phyloP scores from a whole-genome alignment of 1,140 invertebrate species.

The Eubasilissa regina region DNA sequence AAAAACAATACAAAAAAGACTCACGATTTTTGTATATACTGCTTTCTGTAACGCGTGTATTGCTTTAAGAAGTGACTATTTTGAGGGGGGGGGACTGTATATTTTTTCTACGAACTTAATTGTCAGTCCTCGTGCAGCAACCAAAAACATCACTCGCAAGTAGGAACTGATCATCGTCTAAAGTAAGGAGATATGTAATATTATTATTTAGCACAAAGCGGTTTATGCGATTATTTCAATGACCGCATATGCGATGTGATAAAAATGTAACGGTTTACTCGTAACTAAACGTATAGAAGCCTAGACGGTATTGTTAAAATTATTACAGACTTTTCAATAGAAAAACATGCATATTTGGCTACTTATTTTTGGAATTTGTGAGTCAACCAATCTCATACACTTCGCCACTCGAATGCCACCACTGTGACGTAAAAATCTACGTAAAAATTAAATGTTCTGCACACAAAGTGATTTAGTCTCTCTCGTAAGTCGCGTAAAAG shows the following conservation, averaged over 20 bases:
- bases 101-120: background rate
- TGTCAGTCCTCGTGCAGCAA: constrained; percentile 24
- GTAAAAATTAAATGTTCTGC: background rate
- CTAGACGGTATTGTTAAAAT: constrained; percentile 42
- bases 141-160: constrained; percentile 51
- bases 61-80: no score
- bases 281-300: constrained; percentile 30
- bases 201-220: constrained; percentile 15
- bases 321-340: constrained; percentile 44
- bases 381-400: constrained; percentile 22
- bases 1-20: no score
- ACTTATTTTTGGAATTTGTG: constrained; percentile 46
- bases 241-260: constrained; percentile 14
- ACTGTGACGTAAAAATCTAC: background rate
- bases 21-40: no score
- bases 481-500: constrained; percentile 34
- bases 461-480: constrained; percentile 10
- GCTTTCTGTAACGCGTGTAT: no score
- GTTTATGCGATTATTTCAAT: background rate
- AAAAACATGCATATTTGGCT: constrained; percentile 57
- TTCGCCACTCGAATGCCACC: background rate
- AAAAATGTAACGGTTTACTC: constrained; percentile 9
- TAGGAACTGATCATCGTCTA: constrained; percentile 49
- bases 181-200: constrained; percentile 15
- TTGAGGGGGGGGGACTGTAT: no score